Percentiles rank a stretch among this genome's conserved stretches.
Evolutionary conservation across 2,113 vertebrate species (phyloP).

Genomic region (Gopherus flavomarginatus): DNA sequence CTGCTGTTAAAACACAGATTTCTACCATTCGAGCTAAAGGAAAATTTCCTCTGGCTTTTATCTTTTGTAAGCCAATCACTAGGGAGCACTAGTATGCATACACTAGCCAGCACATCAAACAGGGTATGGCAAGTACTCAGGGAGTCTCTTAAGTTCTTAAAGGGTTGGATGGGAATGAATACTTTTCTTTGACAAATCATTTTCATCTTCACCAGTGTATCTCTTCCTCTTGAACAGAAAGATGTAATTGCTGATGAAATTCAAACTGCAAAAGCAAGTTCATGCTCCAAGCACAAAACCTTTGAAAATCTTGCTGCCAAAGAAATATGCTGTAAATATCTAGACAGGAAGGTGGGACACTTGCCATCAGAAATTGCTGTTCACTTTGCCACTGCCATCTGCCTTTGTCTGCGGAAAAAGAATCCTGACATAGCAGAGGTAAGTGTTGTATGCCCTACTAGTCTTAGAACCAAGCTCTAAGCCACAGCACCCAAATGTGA

Average conservation of each 20-base stretch:
- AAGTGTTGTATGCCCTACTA: background rate
- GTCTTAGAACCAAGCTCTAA: background rate
- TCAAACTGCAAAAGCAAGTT: slow-evolving; percentile 37
- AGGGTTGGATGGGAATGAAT: background rate
- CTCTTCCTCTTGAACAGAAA: slow-evolving; percentile 73
- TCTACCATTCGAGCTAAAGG: background rate
- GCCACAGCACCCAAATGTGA: background rate
- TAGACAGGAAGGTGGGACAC: slow-evolving; percentile 68
- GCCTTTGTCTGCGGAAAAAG: slow-evolving; percentile 79
- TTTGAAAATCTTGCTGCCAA: slow-evolving; percentile 66
- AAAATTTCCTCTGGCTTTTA: background rate
- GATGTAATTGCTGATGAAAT: slow-evolving; percentile 79
- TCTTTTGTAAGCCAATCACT: background rate
- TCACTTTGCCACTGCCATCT: slow-evolving; percentile 70
- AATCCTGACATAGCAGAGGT: slow-evolving; percentile 73
- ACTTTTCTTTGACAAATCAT: background rate
- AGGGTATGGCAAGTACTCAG: background rate
- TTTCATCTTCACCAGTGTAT: background rate
- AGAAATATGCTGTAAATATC: slow-evolving; percentile 73
- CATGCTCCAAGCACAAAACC: slow-evolving; percentile 17
- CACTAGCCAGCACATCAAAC: background rate
- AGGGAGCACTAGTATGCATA: background rate
- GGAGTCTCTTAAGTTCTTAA: background rate
- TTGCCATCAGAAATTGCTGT: slow-evolving; percentile 49
- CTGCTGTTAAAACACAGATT: background rate